Base-by-base conservation (phyloP, 2,113 vertebrate genomes). In the Oryzias curvinotus region DNA sequence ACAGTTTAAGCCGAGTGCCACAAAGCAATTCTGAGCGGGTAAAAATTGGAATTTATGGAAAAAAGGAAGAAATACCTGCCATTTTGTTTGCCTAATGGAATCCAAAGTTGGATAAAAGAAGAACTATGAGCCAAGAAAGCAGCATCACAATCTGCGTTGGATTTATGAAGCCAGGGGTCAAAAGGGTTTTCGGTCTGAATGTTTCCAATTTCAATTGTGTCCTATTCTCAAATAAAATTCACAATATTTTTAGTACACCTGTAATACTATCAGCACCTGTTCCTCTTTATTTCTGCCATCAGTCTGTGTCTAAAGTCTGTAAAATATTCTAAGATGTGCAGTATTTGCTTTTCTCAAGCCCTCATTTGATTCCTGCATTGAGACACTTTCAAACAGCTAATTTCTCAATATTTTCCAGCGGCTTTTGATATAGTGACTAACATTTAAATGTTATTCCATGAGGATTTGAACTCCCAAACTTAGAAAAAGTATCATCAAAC, bases 181-280 rank as follows among this genome's bases (percentile, higher is more conserved):
- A 70, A 70, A 67, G 55, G 26, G 47, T 55, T 81, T 75, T 81
- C 73, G 52, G 65, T 82, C 55, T 76, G 78, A 80, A 73, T 56
- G 70, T 68, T 75, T 88, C 68, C 78, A 74, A 72, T 75, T 47
- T 79, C 48, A 82, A 77, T 46, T 46, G 68, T 87, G 78, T 86
- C 84, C 78, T 85, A 71, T 80, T 87, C 84, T 87, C 77, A 86
- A 89, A 87, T 88, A 86, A 89, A 88, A 80, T 78, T 80, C 77
- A 85, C 75, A 82, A 80, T 90, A 89, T 91, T 90, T 90, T 90
- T 82, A 90, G 85, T 73, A 87, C 78, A 69, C 68, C 72, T 60
- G 52, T 68, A 64, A 75, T 82, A 81, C 65, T 68, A 80, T 78
- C 23, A 75, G 65, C 57, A 52, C 53, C 65, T 73, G 67, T 82